Evolutionary conservation across 2,797 vertebrate species (phyloP), one percentile per base, ranked within the genome.

Genomic region (Hylomyscus alleni): DNA sequence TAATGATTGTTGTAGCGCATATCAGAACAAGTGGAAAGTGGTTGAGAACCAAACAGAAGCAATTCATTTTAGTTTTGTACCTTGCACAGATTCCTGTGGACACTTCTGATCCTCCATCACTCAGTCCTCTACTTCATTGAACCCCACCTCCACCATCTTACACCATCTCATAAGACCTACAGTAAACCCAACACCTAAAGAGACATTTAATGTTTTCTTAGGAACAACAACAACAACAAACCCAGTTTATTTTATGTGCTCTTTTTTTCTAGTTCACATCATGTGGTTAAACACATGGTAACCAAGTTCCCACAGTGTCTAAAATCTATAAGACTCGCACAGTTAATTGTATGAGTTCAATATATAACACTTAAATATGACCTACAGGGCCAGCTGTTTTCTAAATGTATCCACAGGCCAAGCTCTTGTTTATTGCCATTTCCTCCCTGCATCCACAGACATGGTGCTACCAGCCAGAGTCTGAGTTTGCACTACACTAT

Each of bases 401-500:
- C 52, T 26, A 44, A 65, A 62, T 76, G 26, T 26, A 4, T 47
- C 44, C n/a, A 37, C 13, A 84, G 14, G 6, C 6, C 62, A 34
- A 83, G 10, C 24, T 75, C n/a, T 80, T 0, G 0, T 31, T 34
- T 8, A 20, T 60, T 37, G 58, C 8, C 1, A 11, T 62, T 89
- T 29, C 19, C 31, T 22, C 11, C 24, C 2, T 75, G 0, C 7
- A 29, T 3, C 58, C 13, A 22, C 4, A 13, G 67, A 17, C 5
- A 1, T 9, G 34, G 37, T 14, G 2, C 20, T 13, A 9, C 58
- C 13, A 7, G 37, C 40, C 40, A n/a, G n/a, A n/a, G 29, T n/a
- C 0, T 0, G 12, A 0, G 29, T 26, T 44, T 1, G 1, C 0
- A 13, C 0, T 0, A 0, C 2, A 24, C 40, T 26, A 22, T 0